phyloP scores from a whole-genome alignment of 2,113 vertebrate genomes.

The Bubo bubo region DNA sequence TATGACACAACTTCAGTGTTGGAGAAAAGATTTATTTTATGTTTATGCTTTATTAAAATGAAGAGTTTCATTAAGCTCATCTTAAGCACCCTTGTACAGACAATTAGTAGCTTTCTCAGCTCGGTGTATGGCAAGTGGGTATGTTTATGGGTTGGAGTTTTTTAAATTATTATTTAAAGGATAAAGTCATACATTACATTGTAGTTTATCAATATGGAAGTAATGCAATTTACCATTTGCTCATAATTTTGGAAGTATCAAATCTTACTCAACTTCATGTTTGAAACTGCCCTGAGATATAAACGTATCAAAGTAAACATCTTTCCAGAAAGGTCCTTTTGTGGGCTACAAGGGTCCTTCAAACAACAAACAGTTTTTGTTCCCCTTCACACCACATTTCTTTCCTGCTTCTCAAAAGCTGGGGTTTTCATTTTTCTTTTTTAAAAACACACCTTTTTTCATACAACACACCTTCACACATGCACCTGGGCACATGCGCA shows the following conservation, averaged over 20 bases:
- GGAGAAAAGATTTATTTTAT: not conserved
- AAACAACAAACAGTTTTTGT: not conserved
- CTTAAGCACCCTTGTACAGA: not conserved
- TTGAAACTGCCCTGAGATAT: not conserved
- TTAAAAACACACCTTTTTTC: not conserved
- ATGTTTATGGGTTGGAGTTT: not conserved
- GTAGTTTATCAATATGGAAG: not conserved
- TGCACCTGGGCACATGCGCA: fast-evolving
- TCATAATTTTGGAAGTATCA: not conserved
- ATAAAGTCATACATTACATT: not conserved
- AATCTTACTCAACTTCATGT: not conserved
- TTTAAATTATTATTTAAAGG: not conserved
- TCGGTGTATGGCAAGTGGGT: not conserved
- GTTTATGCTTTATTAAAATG: not conserved
- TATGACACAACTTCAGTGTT: not conserved
- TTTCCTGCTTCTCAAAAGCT: not conserved
- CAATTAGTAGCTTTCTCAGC: not conserved
- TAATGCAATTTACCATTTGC: not conserved
- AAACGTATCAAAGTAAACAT: not conserved
- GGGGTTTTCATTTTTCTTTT: not conserved
- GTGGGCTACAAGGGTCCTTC: not conserved
- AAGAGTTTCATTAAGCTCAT: not conserved
- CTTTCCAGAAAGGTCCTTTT: not conserved
- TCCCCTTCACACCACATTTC: not conserved
- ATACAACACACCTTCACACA: not conserved